A percentile compares a stretch with the other conserved stretches of the same genome.
These are phyloP conservation scores for Drosophila maculinotata DNA, from an alignment of 2,888 invertebrate species.

Conservation along the genomic window DNA sequence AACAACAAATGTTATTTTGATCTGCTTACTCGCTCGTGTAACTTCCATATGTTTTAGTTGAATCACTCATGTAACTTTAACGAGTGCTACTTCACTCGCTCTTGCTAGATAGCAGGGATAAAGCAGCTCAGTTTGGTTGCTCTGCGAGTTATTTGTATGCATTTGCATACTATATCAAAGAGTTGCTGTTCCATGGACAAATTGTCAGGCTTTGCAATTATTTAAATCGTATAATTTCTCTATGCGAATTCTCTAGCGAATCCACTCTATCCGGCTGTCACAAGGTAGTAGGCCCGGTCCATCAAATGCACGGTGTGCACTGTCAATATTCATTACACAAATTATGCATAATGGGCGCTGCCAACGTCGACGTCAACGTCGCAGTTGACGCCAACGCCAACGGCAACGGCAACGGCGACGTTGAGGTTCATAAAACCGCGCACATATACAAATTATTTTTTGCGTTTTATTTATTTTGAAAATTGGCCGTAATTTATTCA, in stretches of 20 bases:
- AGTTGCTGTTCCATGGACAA: conserved; percentile 1
- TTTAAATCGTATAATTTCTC: conserved; percentile 31
- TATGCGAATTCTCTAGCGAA: conserved; percentile 35
- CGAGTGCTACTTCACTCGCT: too few species aligned
- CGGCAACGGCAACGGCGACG: conserved; percentile 2
- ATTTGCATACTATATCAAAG: conserved; percentile 12
- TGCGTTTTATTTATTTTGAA: conserved; percentile 78
- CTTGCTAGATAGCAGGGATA: too few species aligned
- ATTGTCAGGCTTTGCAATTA: conserved; percentile 18
- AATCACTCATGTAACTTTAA: too few species aligned
- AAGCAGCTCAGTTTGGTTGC: not conserved
- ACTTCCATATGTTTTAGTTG: too few species aligned
- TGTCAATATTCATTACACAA: conserved; percentile 73
- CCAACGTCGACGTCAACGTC: conserved; percentile 3
- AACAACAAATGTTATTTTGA: too few species aligned
- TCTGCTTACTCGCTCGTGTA: too few species aligned
- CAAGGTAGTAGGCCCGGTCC: conserved; percentile 14
- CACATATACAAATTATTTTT: conserved; percentile 72
- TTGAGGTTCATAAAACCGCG: conserved; percentile 42
- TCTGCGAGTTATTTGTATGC: conserved; percentile 3
- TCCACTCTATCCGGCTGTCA: conserved; percentile 42
- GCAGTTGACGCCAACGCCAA: not conserved
- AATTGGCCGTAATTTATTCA: conserved; percentile 77
- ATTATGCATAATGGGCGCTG: conserved; percentile 59
- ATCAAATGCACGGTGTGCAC: conserved; percentile 61